Percentiles rank a stretch among this genome's conserved stretches.
Evolutionary conservation across 2,888 invertebrate genomes (phyloP).

Genomic region (Hymenopus coronatus): DNA sequence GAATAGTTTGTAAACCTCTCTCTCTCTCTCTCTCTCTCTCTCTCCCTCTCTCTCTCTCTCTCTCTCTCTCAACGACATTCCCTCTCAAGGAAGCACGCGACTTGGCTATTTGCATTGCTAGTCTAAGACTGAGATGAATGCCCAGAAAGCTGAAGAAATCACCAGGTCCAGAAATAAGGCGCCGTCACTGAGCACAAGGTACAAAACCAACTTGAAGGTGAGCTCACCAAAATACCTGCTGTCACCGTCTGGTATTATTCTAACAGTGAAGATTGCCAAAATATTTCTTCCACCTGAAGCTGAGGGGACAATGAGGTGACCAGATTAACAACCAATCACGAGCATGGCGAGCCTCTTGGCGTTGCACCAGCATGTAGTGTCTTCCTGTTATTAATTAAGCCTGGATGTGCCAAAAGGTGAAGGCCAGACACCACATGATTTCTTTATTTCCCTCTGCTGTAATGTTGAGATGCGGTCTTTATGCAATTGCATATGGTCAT

Average conservation of each 20-base stretch:
- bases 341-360: not conserved
- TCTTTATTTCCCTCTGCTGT: not conserved
- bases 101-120: no score
- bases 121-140: no score
- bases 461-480: no score
- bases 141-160: not conserved
- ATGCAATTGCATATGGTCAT: no score
- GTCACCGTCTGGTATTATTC: no score
- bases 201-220: not conserved
- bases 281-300: not conserved
- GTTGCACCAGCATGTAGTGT: not conserved
- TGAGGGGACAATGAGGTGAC: not conserved
- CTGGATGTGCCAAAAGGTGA: not conserved
- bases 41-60: no score
- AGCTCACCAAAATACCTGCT: not conserved
- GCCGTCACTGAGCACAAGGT: not conserved
- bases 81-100: no score
- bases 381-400: not conserved
- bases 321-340: not conserved
- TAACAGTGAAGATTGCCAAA: not conserved
- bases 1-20: no score
- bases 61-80: no score
- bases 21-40: no score
- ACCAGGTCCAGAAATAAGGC: not conserved
- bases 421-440: not conserved